Percentiles rank a stretch among this genome's conserved stretches.
Conservation (phyloP, 2,888 invertebrate species). For the Odontomyia ornata region DNA sequence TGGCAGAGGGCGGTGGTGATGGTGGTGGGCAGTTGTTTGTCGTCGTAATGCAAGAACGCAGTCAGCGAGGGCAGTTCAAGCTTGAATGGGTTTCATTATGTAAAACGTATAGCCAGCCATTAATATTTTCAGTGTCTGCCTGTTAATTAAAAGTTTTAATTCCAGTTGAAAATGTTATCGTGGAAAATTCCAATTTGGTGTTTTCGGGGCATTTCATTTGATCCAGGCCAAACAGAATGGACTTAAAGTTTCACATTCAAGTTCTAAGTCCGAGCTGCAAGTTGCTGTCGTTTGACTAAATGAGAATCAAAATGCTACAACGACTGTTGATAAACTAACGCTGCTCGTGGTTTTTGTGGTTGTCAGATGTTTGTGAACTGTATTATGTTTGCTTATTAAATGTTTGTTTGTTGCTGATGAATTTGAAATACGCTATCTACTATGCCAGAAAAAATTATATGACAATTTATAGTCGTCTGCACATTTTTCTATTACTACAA, state of each 20-base stretch:
- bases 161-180: constrained; percentile 52
- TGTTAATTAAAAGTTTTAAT: constrained; percentile 54
- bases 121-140: constrained; percentile 45
- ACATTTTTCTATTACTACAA: too few relatives aligned
- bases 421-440: too few relatives aligned
- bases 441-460: too few relatives aligned
- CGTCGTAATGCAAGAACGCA: constrained; percentile 5
- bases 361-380: not conserved
- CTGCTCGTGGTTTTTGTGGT: constrained; percentile 4
- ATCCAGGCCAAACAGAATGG: constrained; percentile 29
- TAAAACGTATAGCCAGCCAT: constrained; percentile 49
- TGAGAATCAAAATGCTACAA: constrained; percentile 28
- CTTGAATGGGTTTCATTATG: constrained; percentile 51
- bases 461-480: too few relatives aligned
- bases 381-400: not conserved
- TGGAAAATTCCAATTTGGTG: constrained; percentile 40
- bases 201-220: constrained; percentile 34
- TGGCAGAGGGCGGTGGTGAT: not conserved
- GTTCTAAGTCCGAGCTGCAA: not conserved
- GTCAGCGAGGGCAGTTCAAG: constrained; percentile 8
- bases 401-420: not conserved
- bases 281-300: not conserved
- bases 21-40: not conserved
- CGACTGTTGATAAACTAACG: constrained; percentile 19
- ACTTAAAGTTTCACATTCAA: constrained; percentile 33